Base-by-base conservation (phyloP, 2,888 invertebrate species). In the Macrophya annulata region DNA sequence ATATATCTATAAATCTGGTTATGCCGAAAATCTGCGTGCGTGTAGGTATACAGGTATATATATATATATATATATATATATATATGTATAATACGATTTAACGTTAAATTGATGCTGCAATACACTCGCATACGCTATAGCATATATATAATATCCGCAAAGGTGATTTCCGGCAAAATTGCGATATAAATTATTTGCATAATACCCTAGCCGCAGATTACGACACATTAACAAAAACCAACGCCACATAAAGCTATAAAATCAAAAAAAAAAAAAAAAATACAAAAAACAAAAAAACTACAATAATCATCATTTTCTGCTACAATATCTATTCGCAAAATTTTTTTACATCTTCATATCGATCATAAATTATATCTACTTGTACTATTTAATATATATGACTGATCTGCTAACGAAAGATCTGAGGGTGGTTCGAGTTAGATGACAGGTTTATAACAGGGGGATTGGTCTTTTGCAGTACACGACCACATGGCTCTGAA, bases 1-100 rank as follows among this genome's bases (percentile, higher is more conserved):
- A 83, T 68, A 81, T 4, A 81, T 48, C 83, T 68, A 83, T 83
- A 83, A 83, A 83, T 83, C 51, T 10, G 68, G 59, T 83, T 62
- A 45, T n/a, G 45, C 65, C 43, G 17, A 25, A 51, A 12, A 40
- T 43, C 59, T 62, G 21, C 2, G 31, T 21, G 59, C n/a, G n/a
- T n/a, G n/a, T n/a, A n/a, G n/a, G n/a, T n/a, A n/a, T n/a, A n/a
- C n/a, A n/a, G n/a, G n/a, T n/a, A n/a, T n/a, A n/a, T n/a, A n/a
- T n/a, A n/a, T n/a, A n/a, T n/a, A n/a, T n/a, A n/a, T n/a, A n/a
- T n/a, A n/a, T n/a, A n/a, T n/a, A n/a, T n/a, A n/a, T n/a, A n/a
- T n/a, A n/a, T n/a, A 31, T 62, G 37, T 43, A 43, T 59, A 59
- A 81, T 81, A 15, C 62, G n/a, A 81, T 81, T 81, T 45, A n/a